Percentiles rank a stretch among this genome's conserved stretches.
Evolutionary conservation across 2,888 invertebrate species (phyloP).

Genomic region (Carcina quercana): DNA sequence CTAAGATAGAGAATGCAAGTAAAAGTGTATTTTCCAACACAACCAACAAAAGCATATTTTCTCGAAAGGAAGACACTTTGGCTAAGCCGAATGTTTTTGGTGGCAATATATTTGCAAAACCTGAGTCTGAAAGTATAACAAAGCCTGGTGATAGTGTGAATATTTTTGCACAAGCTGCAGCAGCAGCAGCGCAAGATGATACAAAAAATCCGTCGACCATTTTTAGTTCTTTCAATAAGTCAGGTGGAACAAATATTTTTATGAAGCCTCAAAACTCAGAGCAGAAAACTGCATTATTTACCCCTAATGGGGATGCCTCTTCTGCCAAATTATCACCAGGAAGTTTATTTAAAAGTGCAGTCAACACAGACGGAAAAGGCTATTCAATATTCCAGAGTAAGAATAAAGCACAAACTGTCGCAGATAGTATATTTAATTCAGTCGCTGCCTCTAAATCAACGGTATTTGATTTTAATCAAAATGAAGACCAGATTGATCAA

Average conservation of each 20-base stretch:
- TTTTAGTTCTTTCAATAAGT: background rate
- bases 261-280: slow-evolving; percentile 18
- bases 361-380: slow-evolving; percentile 29
- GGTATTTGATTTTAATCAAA: slow-evolving; percentile 46
- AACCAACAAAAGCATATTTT: slow-evolving; percentile 24
- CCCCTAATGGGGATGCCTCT: slow-evolving; percentile 32
- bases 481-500: slow-evolving; percentile 19
- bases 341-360: slow-evolving; percentile 54
- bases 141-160: slow-evolving; percentile 27
- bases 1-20: slow-evolving; percentile 12
- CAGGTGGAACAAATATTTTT: background rate
- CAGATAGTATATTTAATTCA: slow-evolving; percentile 50
- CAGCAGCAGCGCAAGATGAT: slow-evolving; percentile 16
- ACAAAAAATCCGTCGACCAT: slow-evolving; percentile 21
- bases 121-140: slow-evolving; percentile 24
- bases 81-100: slow-evolving; percentile 17
- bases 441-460: slow-evolving; percentile 24
- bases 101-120: slow-evolving; percentile 12
- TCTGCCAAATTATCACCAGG: slow-evolving; percentile 40
- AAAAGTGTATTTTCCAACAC: slow-evolving; percentile 21
- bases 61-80: slow-evolving; percentile 6
- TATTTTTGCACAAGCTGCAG: slow-evolving; percentile 42
- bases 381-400: slow-evolving; percentile 54
- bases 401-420: slow-evolving; percentile 47
- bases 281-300: slow-evolving; percentile 22